phyloP scores from a whole-genome alignment of 2,797 vertebrate genomes.

The Thamnophis elegans region DNA sequence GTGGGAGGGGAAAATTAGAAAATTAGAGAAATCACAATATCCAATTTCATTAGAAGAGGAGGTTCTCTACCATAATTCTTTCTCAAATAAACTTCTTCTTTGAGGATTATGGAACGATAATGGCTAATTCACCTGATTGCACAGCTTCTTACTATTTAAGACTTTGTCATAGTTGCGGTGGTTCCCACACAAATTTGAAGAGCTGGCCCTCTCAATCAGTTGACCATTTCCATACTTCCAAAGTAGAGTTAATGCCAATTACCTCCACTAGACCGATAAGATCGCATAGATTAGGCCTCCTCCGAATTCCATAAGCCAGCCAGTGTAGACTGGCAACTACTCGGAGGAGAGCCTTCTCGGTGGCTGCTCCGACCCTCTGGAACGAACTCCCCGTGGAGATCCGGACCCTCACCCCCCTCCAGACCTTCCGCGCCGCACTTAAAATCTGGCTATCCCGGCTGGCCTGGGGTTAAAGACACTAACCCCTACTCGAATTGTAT shows the following conservation, averaged over 20 bases:
- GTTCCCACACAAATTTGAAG: neutral
- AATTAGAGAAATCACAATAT: neutral
- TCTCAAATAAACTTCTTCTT: neutral
- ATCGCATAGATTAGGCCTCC: too few relatives aligned
- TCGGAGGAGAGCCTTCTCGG: too few relatives aligned
- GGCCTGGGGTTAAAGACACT: too few relatives aligned
- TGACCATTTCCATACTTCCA: neutral
- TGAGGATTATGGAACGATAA: neutral
- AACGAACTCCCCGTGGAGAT: too few relatives aligned
- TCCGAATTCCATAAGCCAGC: too few relatives aligned
- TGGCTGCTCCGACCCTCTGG: too few relatives aligned
- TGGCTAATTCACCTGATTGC: neutral
- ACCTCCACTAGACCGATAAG: too few relatives aligned
- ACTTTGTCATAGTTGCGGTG: neutral
- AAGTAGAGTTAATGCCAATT: neutral
- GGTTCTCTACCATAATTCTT: neutral
- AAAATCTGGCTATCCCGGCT: too few relatives aligned
- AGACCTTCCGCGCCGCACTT: too few relatives aligned
- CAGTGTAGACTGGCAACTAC: too few relatives aligned
- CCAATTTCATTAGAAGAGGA: neutral
- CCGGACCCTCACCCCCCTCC: too few relatives aligned
- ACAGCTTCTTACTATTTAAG: neutral
- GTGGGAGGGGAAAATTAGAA: rapidly evolving
- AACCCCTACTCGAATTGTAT: too few relatives aligned
- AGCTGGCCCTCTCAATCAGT: neutral